Evolutionary conservation across 1,140 invertebrate species (phyloP).

Genomic region (Caenorhabditis brenneri): DNA sequence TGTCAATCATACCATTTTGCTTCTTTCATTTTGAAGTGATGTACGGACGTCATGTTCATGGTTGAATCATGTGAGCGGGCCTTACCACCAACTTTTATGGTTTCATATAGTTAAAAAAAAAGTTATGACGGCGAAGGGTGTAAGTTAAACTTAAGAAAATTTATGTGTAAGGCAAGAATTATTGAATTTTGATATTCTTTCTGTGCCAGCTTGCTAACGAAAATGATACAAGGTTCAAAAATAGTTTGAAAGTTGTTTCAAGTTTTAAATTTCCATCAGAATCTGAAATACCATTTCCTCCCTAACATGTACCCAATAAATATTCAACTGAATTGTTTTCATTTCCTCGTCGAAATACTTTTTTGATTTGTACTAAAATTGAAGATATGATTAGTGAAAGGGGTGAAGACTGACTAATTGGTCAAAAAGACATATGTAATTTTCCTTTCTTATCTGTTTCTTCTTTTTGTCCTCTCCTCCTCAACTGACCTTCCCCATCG

Average conservation of each 20-base stretch:
- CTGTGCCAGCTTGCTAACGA: too few relatives aligned
- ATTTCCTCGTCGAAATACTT: not conserved
- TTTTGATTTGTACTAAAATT: not conserved
- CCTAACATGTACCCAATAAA: not conserved
- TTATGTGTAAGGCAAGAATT: too few relatives aligned
- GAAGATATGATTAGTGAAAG: not conserved
- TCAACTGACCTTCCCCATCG: not conserved
- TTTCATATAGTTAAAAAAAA: too few relatives aligned
- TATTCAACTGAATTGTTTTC: not conserved
- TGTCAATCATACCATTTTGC: slow-evolving; percentile 4
- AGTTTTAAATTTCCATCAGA: too few relatives aligned
- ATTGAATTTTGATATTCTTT: too few relatives aligned
- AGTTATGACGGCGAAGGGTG: too few relatives aligned
- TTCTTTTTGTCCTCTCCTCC: not conserved
- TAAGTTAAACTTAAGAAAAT: too few relatives aligned
- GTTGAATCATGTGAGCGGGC: not conserved
- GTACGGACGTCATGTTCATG: not conserved
- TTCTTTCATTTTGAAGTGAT: not conserved
- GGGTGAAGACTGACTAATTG: slow-evolving; percentile 2
- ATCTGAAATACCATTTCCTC: not conserved
- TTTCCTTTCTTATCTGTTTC: not conserved
- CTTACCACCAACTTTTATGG: not conserved
- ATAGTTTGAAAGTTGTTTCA: too few relatives aligned
- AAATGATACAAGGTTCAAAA: too few relatives aligned
- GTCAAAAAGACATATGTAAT: not conserved